Evolutionary conservation across 2,113 vertebrate species (phyloP).

Genomic region (Oncorhynchus nerka): DNA sequence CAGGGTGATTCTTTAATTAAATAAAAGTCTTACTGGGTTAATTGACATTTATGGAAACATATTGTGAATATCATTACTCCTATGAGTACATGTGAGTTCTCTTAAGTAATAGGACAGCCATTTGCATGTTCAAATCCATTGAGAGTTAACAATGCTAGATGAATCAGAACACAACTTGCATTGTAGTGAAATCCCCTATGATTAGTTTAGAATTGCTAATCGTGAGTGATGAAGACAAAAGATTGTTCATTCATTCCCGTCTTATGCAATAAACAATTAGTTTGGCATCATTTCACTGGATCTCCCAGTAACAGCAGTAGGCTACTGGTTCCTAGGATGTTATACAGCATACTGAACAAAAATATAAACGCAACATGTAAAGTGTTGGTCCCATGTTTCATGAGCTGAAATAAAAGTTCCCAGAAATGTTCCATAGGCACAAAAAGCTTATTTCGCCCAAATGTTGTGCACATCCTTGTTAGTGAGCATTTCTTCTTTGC

Average conservation of each 20-base stretch:
- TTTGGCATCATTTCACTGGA: slow-evolving; percentile 12
- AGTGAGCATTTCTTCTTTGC: too few species aligned
- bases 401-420: too few species aligned
- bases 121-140: background rate
- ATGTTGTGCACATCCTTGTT: too few species aligned
- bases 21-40: too few species aligned
- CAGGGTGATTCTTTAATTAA: too few species aligned
- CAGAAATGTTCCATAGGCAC: too few species aligned
- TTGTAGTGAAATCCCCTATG: background rate
- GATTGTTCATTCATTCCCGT: slow-evolving; percentile 41
- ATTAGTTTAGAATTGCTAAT: slow-evolving; percentile 50
- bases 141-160: background rate
- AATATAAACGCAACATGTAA: too few species aligned
- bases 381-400: too few species aligned
- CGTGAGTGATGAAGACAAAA: slow-evolving; percentile 47
- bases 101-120: background rate
- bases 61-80: too few species aligned
- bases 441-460: too few species aligned
- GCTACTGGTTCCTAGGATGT: slow-evolving; percentile 20
- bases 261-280: slow-evolving; percentile 43
- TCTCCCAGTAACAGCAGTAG: slow-evolving; percentile 13
- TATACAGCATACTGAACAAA: background rate
- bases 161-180: slow-evolving; percentile 31
- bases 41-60: too few species aligned
- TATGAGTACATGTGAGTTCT: too few species aligned